Base-by-base conservation (phyloP, 1,140 invertebrate species). In the Chrysomallon squamiferum region DNA sequence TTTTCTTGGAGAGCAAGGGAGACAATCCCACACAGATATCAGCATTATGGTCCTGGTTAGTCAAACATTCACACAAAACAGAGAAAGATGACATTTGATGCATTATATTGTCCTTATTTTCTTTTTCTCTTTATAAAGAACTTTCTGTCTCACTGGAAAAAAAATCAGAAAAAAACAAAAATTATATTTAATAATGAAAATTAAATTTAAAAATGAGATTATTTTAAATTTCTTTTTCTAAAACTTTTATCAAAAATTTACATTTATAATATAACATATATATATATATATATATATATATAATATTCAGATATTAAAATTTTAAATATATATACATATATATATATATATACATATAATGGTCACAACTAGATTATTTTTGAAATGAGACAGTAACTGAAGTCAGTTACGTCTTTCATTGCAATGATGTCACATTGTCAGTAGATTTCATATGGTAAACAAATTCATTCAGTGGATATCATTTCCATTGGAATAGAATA, bases 91-190 rank as follows among this genome's bases (percentile, higher is more conserved):
- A 38, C 5, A 15, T 38, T 38, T 38, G 6, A 60, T 68, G 11
- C 45, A 62, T 59, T 52, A 65, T 30, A 81, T 35, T 18, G 76
- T 76, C 57, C 68, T 75, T 15, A 84, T 62, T 67, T 81, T 83
- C 68, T 81, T 83, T 33, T 71, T 58, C 72, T 84, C 82, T 62
- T 65, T 82, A 63, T 83, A 84, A 15, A 84, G 60, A 9, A 81
- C 78, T 52, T 64, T 64, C 65, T 74, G 18, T 57, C 72, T 54
- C 25, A 84, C 80, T 82, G 72, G 63, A 74, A 74, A 66, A 66
- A 65, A 59, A 54, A 67, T 59, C 61, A 65, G 52, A 52, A 18
- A 57, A 22, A 50, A 50, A 59, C 3, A 38, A 41, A 47, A 43
- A 63, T 13, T 27, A 62, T 25, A 52, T 52, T 27, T n/a, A 30